A percentile compares a stretch with the other conserved stretches of the same genome.
These are phyloP conservation scores for Siniperca chuatsi DNA, from an alignment of 2,113 vertebrate species.

Conservation along the genomic window DNA sequence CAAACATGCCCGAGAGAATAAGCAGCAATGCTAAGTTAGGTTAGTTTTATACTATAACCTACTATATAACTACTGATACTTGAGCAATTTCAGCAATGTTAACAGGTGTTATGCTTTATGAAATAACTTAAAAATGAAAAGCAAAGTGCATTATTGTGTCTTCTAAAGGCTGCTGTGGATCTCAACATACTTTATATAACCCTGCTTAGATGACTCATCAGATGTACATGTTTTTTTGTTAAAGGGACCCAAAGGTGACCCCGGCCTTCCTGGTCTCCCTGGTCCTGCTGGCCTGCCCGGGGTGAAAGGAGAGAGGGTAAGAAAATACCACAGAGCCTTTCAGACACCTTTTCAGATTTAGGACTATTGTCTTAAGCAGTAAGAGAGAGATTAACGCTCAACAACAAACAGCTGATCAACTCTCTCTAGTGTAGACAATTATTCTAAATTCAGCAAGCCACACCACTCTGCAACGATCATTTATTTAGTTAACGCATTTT, in stretches of 20 bases:
- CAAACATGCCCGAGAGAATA: conserved; percentile 46
- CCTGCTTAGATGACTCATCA: conserved; percentile 4
- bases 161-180: background rate
- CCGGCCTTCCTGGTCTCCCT: conserved; percentile 92
- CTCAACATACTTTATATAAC: background rate
- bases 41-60: too few species aligned
- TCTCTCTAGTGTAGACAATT: conserved; percentile 58
- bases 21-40: conserved; percentile 1
- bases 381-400: conserved; percentile 11
- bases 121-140: background rate
- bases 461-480: background rate
- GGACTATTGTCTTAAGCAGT: conserved; percentile 28
- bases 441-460: background rate
- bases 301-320: conserved; percentile 94
- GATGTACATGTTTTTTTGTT: conserved; percentile 41
- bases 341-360: conserved; percentile 12
- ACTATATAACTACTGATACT: background rate
- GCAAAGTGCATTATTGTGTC: background rate
- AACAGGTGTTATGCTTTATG: background rate
- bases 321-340: conserved; percentile 44
- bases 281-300: conserved; percentile 92
- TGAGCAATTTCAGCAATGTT: background rate
- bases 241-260: conserved; percentile 91
- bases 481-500: conserved; percentile 1
- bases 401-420: conserved; percentile 32